A percentile compares a stretch with the other conserved stretches of the same genome.
These are phyloP conservation scores for Sciaenops ocellatus DNA, from an alignment of 2,797 vertebrate genomes.

Conservation along the genomic window DNA sequence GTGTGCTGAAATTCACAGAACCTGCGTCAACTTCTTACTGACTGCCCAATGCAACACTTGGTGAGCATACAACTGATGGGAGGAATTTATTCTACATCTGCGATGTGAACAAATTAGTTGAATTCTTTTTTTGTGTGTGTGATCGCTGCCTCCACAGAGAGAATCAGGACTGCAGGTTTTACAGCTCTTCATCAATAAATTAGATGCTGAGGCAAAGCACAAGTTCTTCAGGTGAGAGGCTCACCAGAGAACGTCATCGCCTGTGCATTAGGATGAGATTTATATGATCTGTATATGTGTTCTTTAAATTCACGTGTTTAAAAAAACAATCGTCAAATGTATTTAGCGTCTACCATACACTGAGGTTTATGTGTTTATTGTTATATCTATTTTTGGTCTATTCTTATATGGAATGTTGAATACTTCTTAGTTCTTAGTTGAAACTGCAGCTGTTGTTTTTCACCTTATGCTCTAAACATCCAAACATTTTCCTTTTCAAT, in stretches of 20 bases:
- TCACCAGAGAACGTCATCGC: too few species aligned
- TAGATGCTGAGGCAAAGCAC: conserved; percentile 91
- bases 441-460: neutral
- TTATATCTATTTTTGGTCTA: neutral
- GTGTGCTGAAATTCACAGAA: conserved; percentile 80
- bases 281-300: neutral
- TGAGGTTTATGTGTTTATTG: neutral
- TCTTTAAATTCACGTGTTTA: neutral
- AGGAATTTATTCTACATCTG: neutral
- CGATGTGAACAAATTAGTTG: neutral
- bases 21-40: conserved; percentile 89
- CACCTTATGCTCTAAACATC: neutral
- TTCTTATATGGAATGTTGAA: neutral
- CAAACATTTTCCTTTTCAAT: neutral
- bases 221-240: conserved; percentile 91
- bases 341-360: neutral
- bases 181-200: conserved; percentile 92
- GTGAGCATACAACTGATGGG: conserved; percentile 82
- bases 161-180: conserved; percentile 89
- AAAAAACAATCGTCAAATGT: neutral
- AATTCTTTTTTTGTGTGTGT: neutral
- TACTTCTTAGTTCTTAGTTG: neutral
- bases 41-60: conserved; percentile 91
- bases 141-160: conserved; percentile 82
- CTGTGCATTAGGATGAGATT: too few species aligned